These are phyloP conservation scores for Orgyia antiqua DNA, from an alignment of 2,888 invertebrate genomes.

Conservation along the genomic window DNA sequence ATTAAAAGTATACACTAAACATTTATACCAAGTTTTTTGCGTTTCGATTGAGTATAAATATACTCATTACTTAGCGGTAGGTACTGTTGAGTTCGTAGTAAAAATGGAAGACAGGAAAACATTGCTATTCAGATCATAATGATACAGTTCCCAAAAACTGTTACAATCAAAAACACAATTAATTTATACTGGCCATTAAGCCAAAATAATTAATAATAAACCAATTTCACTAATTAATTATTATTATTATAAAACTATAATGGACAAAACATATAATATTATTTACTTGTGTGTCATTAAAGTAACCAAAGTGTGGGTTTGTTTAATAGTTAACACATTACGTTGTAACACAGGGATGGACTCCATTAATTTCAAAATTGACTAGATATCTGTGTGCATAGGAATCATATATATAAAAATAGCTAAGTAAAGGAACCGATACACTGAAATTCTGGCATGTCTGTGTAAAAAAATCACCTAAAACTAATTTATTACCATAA, in stretches of 20 bases:
- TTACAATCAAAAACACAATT: conserved; percentile 45
- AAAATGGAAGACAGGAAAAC: conserved; percentile 72
- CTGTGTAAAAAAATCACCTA: conserved; percentile 54
- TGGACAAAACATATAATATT: conserved; percentile 64
- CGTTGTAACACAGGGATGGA: conserved; percentile 56
- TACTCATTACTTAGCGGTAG: conserved; percentile 35
- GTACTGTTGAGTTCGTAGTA: conserved; percentile 39
- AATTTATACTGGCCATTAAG: conserved; percentile 57
- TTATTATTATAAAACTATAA: conserved; percentile 50
- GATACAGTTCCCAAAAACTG: conserved; percentile 46
- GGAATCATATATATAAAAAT: conserved; percentile 69
- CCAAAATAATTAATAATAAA: conserved; percentile 52
- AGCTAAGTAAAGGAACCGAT: conserved; percentile 75
- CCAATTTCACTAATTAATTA: conserved; percentile 59
- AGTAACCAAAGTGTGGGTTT: conserved; percentile 55
- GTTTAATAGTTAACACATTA: conserved; percentile 46
- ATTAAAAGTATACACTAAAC: conserved; percentile 50
- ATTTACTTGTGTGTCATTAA: conserved; percentile 62
- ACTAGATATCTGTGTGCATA: conserved; percentile 77
- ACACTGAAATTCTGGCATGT: conserved; percentile 69
- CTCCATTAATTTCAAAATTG: conserved; percentile 76
- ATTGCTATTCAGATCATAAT: conserved; percentile 71
- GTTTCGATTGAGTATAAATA: conserved; percentile 29
- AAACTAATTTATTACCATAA: conserved; percentile 64
- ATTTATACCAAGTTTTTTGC: conserved; percentile 27